Base-by-base conservation (phyloP, 30 jellyfish, hydroid and myxozoan species). In the Sanderia malayensis region DNA sequence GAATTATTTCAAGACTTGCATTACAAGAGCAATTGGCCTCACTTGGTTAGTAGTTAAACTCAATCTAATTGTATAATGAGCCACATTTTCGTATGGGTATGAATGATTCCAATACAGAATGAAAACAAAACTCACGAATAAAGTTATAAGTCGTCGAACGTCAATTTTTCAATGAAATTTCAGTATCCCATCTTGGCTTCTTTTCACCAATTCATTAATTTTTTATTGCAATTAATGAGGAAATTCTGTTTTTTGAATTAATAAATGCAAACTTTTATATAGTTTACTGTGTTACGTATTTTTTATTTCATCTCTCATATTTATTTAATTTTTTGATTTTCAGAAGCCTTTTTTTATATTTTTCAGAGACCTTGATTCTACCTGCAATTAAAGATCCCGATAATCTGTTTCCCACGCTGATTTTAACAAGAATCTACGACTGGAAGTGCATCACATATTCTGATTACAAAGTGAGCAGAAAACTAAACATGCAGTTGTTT, bases 21-120 rank as follows among this genome's bases (percentile, higher is more conserved):
- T 46, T 89, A n/a, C 97, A 82, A 24, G 57, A 65, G 24, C 97
- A 89, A 66, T 32, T 89, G 67, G 46, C 68, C 15, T 61, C 59
- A 21, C 89, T 89, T 1, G 97, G 97, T 89, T 60, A 31, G 87
- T 4, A 17, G 49, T 1, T 44, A 8, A 8, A 64, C 6, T 26
- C 2, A 15, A 8, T 20, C 7, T 7, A 4, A 6, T 32, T 64
- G 20, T 2, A 2, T 15, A 24, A 28, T 31, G 7, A 31, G 20
- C 17, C 31, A 19, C 9, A 3, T 10, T 10, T 26, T 6, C n/a
- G 9, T 29, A 17, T 61, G 6, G 6, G 26, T 61, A 9, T 22
- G n/a, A n/a, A n/a, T n/a, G n/a, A n/a, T n/a, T n/a, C n/a, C n/a
- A n/a, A n/a, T n/a, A n/a, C n/a, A n/a, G n/a, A n/a, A n/a, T n/a